Evolutionary conservation across 1,140 invertebrate genomes (phyloP), one percentile per base, ranked within the genome.

Genomic region (Rhyacophila brunnea): DNA sequence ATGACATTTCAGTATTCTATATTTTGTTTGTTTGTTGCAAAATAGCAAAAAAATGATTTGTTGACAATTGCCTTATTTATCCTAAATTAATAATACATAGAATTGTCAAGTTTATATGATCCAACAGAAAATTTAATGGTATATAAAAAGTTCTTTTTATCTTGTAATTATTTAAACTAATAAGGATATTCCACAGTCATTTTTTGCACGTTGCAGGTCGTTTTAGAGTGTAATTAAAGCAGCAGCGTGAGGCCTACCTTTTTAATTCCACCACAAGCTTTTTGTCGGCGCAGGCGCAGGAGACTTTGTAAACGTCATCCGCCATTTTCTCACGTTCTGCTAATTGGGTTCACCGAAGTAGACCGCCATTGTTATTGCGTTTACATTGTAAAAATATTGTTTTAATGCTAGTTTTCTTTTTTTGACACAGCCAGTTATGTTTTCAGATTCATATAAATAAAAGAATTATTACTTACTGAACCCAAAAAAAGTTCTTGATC

Each of bases 291-390:
- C 47, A 14, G 23, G 23, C 36, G 18, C 14, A 11, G 10, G 20
- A 54, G 53, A 32, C 40, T 47, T 47, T 44, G 53, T 11, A 35
- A 34, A 45, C 28, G n/a, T 45, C 32, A 13, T 51, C 19, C 40
- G 43, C 54, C 53, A 45, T 57, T 62, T 62, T 52, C 60, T 62
- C 60, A 62, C 60, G 47, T 52, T 40, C 15, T 11, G 43, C 52
- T 62, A 62, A 62, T 62, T 62, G 60, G 60, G 20, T 14, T n/a
- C 40, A 13, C 47, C 47, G 56, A 62, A 62, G 56, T 61, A 52
- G 59, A 61, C 35, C 52, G 35, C 7, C 35, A 20, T 28, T 28
- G 23, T 28, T 28, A 28, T 28, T 28, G 23, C 23, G 9, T 5
- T 9, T 28, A 28, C 23, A 28, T 28, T 28, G 3, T 5, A 28